Conservation (phyloP, 2,797 vertebrate species). For the Euthynnus affinis region DNA sequence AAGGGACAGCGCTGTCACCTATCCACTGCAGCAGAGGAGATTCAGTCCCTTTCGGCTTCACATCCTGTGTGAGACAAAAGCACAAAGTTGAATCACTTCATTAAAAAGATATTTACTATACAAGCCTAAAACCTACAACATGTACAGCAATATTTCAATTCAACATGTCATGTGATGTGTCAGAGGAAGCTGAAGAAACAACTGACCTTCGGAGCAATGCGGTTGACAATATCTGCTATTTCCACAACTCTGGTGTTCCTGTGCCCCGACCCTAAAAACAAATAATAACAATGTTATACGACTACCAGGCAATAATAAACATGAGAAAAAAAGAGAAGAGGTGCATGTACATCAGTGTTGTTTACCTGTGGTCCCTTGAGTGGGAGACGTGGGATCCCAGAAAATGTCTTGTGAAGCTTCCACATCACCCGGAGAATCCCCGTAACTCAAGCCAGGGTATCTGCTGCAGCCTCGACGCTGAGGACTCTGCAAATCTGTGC, state of each 20-base stretch:
- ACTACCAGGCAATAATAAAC: not conserved
- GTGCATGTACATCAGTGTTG: too few species aligned
- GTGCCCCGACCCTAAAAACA: constrained; percentile 33
- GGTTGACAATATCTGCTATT: constrained; percentile 87
- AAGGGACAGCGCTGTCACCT: constrained; percentile 88
- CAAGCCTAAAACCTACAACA: not conserved
- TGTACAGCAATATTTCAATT: not conserved
- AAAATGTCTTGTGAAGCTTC: constrained; percentile 94
- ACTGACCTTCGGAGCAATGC: constrained; percentile 86
- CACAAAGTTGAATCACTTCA: not conserved
- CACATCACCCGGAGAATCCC: constrained; percentile 89
- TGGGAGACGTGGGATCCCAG: constrained; percentile 95
- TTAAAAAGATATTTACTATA: not conserved
- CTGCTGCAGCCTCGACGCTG: constrained; percentile 56
- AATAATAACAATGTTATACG: not conserved
- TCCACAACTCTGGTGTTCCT: constrained; percentile 73
- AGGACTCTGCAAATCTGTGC: constrained; percentile 81
- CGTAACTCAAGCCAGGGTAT: constrained; percentile 58
- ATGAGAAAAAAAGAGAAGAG: not conserved
- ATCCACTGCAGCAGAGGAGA: constrained; percentile 92
- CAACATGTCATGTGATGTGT: not conserved
- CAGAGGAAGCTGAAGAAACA: not conserved
- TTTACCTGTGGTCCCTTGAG: constrained; percentile 85
- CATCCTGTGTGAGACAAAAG: constrained; percentile 81
- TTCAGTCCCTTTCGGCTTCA: constrained; percentile 80